Conservation (phyloP, 1,140 invertebrate genomes). For the Drosophila nebulosa region DNA sequence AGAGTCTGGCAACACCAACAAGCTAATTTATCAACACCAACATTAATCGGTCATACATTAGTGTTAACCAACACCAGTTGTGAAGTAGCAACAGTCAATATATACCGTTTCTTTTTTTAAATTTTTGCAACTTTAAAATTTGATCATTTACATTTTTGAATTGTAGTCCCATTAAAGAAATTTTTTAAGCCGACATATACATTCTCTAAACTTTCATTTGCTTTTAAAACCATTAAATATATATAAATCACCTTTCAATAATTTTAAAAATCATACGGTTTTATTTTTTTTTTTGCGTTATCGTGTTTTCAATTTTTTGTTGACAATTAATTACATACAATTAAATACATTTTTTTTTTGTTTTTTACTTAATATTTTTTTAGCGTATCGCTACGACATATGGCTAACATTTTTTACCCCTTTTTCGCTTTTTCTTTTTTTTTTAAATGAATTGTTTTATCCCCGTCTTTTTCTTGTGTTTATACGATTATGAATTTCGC, state of each 20-base stretch:
- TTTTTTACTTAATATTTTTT: slow-evolving; percentile 27
- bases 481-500: slow-evolving; percentile 1
- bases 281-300: slow-evolving; percentile 42
- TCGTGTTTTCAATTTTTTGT: slow-evolving; percentile 23
- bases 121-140: too few relatives aligned
- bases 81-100: too few relatives aligned
- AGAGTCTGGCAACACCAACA: too few relatives aligned
- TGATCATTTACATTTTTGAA: too few relatives aligned
- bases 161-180: background rate
- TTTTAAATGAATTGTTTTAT: slow-evolving; percentile 17
- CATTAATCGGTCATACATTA: too few relatives aligned
- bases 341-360: slow-evolving; percentile 34
- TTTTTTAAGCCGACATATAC: background rate
- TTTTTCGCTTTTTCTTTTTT: slow-evolving; percentile 20
- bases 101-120: too few relatives aligned
- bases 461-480: background rate
- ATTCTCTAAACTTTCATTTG: too few relatives aligned
- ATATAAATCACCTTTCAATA: background rate
- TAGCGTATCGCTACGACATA: slow-evolving; percentile 15
- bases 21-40: too few relatives aligned
- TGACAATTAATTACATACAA: slow-evolving; percentile 54
- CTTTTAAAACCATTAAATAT: background rate
- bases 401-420: slow-evolving; percentile 40
- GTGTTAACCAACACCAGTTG: too few relatives aligned
- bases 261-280: slow-evolving; percentile 55